Evolutionary conservation across 2,888 invertebrate species (phyloP).

Genomic region (Melipona beecheii): DNA sequence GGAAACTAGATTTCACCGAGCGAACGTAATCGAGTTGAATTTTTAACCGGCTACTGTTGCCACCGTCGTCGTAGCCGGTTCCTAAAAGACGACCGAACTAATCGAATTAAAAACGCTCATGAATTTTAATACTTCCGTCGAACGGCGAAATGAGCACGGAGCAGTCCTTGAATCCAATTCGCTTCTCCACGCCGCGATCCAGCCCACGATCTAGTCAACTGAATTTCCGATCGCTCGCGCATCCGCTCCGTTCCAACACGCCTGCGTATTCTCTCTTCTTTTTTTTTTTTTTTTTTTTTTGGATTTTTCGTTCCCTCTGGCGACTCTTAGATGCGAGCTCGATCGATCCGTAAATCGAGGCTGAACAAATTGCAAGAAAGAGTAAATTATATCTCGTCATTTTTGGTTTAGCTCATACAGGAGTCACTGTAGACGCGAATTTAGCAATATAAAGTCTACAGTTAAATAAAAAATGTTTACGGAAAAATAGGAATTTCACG

Average conservation of each 20-base stretch:
- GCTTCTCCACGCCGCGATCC: background rate
- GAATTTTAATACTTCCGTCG: constrained; percentile 56
- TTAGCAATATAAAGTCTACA: background rate
- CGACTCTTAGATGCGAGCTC: background rate
- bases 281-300: background rate
- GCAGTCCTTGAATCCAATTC: constrained; percentile 15
- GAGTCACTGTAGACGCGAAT: background rate
- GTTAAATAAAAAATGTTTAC: no score
- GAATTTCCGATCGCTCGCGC: constrained; percentile 22
- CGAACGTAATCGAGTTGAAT: constrained; percentile 52
- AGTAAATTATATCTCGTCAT: no score
- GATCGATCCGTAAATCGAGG: background rate
- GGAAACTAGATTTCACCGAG: constrained; percentile 35
- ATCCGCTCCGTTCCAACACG: background rate
- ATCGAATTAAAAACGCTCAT: constrained; percentile 62
- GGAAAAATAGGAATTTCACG: no score
- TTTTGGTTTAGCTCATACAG: no score
- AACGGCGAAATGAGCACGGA: constrained; percentile 16
- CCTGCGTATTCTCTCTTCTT: background rate
- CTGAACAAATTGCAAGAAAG: background rate
- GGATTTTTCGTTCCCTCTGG: background rate
- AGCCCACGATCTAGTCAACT: background rate
- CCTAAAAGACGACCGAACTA: constrained; percentile 36
- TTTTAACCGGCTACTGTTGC: constrained; percentile 39
- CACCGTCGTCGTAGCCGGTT: constrained; percentile 11